Evolutionary conservation across 2,888 invertebrate species (phyloP), one percentile per base, ranked within the genome.

Genomic region (Diadegma fenestrale): DNA sequence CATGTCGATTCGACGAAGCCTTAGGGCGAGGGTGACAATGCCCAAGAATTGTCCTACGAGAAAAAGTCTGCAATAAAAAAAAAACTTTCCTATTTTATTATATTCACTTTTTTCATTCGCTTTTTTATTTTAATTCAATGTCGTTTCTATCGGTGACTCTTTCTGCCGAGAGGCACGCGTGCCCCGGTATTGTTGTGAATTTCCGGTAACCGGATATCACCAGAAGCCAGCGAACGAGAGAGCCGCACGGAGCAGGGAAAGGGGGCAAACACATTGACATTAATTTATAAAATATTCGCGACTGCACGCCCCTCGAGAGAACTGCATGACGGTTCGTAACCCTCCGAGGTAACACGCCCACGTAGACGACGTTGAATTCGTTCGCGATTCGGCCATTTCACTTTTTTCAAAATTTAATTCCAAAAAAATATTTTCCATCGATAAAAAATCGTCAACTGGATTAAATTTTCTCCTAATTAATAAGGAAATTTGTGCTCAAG

Each of bases 201-300:
- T 93, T 93, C 94, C 94, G 93, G 93, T 93, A 94, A 94, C 92
- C 92, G 92, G 93, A 94, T 94, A 93, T 92, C 90, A 88, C 90
- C 90, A 88, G 86, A 89, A 90, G 79, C 64, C 51, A 45, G 43
- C 48, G 45, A n/a, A 48, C 22, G 66, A 43, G 17, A 64, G 45
- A 76, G 63, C n/a, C 51, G 19, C 12, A 64, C 33, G 19, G 64
- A 26, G 69, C 37, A 48, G 61, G 33, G 41, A 68, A 73, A 48
- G 61, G 51, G 33, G 68, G 91, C 88, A 88, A 88, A 90, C 90
- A 89, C 92, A 93, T 93, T 93, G 93, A 93, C 93, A 93, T 93
- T 93, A 93, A 93, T 93, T 93, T 93, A 92, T 92, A 93, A 94
- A 94, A 94, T 93, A 94, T 92, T 92, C 93, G 91, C 89, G 91